A percentile compares a stretch with the other conserved stretches of the same genome.
phyloP scores from a whole-genome alignment of 1,140 invertebrate species.

The Drosophila auraria region DNA sequence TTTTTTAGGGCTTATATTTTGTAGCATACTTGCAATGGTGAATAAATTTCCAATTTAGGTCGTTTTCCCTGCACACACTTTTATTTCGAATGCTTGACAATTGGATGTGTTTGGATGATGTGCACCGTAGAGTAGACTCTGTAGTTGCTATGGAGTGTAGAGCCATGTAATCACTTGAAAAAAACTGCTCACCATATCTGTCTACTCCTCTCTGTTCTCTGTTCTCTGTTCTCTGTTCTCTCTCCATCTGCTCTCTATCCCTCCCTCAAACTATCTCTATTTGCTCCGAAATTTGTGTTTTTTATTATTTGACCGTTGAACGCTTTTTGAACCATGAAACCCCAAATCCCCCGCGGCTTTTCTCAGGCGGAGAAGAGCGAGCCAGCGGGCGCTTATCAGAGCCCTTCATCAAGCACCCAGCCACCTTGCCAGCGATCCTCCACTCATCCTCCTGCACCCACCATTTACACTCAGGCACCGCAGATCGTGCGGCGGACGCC shows the following conservation, averaged over 20 bases:
- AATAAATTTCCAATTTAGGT: too few relatives aligned
- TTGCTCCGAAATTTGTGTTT: slow-evolving; percentile 17
- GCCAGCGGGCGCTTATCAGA: slow-evolving; percentile 9
- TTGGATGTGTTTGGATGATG: neutral
- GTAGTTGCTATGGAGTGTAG: slow-evolving; percentile 10
- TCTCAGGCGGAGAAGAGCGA: slow-evolving; percentile 41
- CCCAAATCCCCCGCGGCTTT: neutral
- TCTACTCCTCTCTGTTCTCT: slow-evolving; percentile 39
- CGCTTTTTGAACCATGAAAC: slow-evolving; percentile 18
- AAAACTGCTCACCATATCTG: slow-evolving; percentile 17
- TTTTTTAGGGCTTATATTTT: neutral
- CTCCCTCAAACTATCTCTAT: slow-evolving; percentile 26
- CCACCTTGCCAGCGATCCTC: slow-evolving; percentile 11
- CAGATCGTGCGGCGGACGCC: slow-evolving; percentile 57
- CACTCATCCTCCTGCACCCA: slow-evolving; percentile 41
- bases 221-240: slow-evolving; percentile 22
- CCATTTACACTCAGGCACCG: slow-evolving; percentile 70
- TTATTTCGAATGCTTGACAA: slow-evolving; percentile 8
- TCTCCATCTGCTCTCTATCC: slow-evolving; percentile 31
- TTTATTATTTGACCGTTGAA: slow-evolving; percentile 22
- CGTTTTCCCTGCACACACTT: neutral
- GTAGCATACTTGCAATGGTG: neutral
- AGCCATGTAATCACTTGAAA: slow-evolving; percentile 10
- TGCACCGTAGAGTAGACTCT: slow-evolving; percentile 6
- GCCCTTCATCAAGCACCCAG: slow-evolving; percentile 4